Percentiles rank a stretch among this genome's conserved stretches.
phyloP scores from a whole-genome alignment of 1,140 invertebrate species.

The Colletes latitarsis region DNA sequence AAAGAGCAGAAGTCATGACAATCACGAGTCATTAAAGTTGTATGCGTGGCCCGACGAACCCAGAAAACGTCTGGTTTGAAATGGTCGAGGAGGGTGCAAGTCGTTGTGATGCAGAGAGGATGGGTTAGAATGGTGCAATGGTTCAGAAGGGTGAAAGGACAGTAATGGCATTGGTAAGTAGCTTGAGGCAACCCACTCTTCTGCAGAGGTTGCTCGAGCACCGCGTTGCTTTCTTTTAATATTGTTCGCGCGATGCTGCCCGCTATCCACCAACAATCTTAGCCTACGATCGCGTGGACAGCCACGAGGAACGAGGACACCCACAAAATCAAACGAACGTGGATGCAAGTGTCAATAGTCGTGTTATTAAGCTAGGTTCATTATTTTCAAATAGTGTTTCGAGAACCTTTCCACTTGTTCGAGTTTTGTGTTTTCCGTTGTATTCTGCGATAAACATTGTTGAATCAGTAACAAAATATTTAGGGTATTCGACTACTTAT shows the following conservation, averaged over 20 bases:
- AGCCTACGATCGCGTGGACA: no score
- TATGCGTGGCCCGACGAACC: constrained; percentile 11
- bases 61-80: constrained; percentile 39
- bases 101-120: constrained; percentile 28
- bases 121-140: constrained; percentile 14
- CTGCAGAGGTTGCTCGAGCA: not conserved
- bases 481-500: no score
- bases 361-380: no score
- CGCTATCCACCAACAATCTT: constrained; percentile 13
- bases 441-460: no score
- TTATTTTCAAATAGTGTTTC: no score
- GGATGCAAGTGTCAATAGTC: no score
- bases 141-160: constrained; percentile 36
- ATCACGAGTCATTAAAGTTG: constrained; percentile 48
- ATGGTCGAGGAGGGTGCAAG: constrained; percentile 29
- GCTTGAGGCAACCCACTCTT: constrained; percentile 27
- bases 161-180: constrained; percentile 59
- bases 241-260: constrained; percentile 4
- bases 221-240: constrained; percentile 6
- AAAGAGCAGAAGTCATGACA: constrained; percentile 48
- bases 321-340: no score
- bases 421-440: no score
- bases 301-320: no score
- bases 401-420: no score
- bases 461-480: no score